Evolutionary conservation across 2,888 invertebrate species (phyloP).

Genomic region (Junonia oenone): DNA sequence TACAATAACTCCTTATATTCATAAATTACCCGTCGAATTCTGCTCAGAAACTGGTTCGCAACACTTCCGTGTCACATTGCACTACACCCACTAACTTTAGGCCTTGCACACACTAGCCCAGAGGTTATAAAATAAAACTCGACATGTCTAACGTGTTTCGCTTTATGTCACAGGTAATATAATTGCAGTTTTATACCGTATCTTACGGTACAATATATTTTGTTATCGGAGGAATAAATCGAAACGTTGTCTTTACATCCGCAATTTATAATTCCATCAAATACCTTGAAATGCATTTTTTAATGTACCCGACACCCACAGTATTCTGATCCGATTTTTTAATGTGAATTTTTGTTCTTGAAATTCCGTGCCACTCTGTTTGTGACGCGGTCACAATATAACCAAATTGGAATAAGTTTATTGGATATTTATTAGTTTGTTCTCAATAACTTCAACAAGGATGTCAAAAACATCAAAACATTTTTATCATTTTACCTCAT

Average conservation of each 20-base stretch:
- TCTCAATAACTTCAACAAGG: background rate
- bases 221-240: background rate
- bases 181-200: background rate
- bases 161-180: background rate
- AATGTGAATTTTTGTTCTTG: conserved; percentile 8
- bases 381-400: conserved; percentile 6
- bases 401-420: conserved; percentile 9
- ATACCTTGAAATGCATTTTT: conserved; percentile 1
- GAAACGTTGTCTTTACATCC: background rate
- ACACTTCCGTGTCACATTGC: conserved; percentile 32
- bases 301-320: conserved; percentile 11
- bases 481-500: too few relatives aligned
- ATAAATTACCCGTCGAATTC: conserved; percentile 23
- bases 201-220: background rate
- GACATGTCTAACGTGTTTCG: conserved; percentile 3
- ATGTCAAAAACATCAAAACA: background rate
- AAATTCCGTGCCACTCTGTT: conserved; percentile 10
- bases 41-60: conserved; percentile 25
- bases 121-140: conserved; percentile 13
- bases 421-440: conserved; percentile 12
- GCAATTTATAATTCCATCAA: conserved; percentile 6
- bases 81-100: conserved; percentile 26
- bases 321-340: conserved; percentile 12
- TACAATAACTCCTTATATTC: conserved; percentile 4
- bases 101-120: conserved; percentile 10